Conservation (phyloP, 2,797 vertebrate genomes). For the Dendrocincla tyrannina region DNA sequence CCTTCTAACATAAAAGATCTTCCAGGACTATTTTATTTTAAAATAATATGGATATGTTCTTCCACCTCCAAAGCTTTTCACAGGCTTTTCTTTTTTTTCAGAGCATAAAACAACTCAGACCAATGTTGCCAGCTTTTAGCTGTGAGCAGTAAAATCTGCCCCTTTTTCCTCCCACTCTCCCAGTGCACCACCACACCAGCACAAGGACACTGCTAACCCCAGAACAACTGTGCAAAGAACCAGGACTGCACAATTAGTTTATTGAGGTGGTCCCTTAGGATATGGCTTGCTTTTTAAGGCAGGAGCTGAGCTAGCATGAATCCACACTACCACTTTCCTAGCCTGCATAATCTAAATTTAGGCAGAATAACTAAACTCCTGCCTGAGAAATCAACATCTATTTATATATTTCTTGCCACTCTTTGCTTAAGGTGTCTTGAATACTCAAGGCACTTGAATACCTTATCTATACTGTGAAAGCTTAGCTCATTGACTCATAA, state of each 20-base stretch:
- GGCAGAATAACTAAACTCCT: background rate
- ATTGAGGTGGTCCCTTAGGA: background rate
- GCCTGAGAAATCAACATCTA: background rate
- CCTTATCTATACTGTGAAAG: rapidly evolving
- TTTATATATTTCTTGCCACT: background rate
- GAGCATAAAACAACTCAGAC: background rate
- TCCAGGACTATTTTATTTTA: background rate
- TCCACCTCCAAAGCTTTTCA: background rate
- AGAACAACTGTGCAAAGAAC: background rate
- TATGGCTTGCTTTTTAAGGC: background rate
- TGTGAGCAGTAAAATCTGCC: background rate
- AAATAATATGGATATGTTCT: background rate
- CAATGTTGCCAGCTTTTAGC: background rate
- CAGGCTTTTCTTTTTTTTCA: background rate
- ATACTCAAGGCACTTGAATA: background rate
- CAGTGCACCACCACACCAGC: background rate
- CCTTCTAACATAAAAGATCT: background rate
- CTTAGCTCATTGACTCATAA: background rate
- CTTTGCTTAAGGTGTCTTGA: background rate
- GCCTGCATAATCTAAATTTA: background rate
- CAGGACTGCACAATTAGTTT: background rate
- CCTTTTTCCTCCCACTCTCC: background rate
- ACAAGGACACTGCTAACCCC: background rate
- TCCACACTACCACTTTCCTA: background rate
- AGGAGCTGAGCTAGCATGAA: background rate